A percentile compares a stretch with the other conserved stretches of the same genome.
Evolutionary conservation across 2,113 vertebrate species (phyloP).

Genomic region (Coreoperca whiteheadi): DNA sequence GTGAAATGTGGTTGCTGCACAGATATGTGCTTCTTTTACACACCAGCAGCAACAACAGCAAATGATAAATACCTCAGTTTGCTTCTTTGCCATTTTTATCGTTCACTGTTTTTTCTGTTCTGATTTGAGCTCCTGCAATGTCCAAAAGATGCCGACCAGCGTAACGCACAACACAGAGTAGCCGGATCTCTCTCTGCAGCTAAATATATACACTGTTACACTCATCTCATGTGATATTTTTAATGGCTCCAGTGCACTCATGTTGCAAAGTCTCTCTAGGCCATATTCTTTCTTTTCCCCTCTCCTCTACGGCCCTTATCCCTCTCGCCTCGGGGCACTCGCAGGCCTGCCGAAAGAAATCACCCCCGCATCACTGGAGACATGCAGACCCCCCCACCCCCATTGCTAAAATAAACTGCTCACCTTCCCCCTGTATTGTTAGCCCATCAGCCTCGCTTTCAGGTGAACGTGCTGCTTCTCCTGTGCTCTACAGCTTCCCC

Average conservation of each 20-base stretch:
- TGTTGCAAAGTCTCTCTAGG: constrained; percentile 72
- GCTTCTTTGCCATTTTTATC: constrained; percentile 37
- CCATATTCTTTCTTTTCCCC: constrained; percentile 67
- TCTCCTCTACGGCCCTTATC: constrained; percentile 69
- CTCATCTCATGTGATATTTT: constrained; percentile 75
- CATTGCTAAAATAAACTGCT: constrained; percentile 75
- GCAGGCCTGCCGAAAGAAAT: constrained; percentile 83
- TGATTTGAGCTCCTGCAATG: constrained; percentile 67
- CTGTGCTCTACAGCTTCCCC: constrained; percentile 10
- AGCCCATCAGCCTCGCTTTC: constrained; percentile 57
- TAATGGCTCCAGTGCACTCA: constrained; percentile 71
- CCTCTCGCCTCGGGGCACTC: constrained; percentile 75
- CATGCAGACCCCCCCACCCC: constrained; percentile 43
- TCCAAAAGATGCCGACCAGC: constrained; percentile 44
- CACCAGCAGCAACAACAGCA: constrained; percentile 45
- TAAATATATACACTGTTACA: constrained; percentile 75
- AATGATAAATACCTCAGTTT: constrained; percentile 58
- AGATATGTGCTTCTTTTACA: constrained; percentile 50
- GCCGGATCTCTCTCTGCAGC: constrained; percentile 40
- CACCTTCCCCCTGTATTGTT: constrained; percentile 68
- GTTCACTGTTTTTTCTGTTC: constrained; percentile 39
- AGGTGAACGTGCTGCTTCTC: constrained; percentile 61
- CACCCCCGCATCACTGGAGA: constrained; percentile 81
- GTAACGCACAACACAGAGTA: constrained; percentile 11
- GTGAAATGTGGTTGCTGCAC: constrained; percentile 44